Base-by-base conservation (phyloP, 2,888 invertebrate species). In the Caenorhabditis virilis region DNA sequence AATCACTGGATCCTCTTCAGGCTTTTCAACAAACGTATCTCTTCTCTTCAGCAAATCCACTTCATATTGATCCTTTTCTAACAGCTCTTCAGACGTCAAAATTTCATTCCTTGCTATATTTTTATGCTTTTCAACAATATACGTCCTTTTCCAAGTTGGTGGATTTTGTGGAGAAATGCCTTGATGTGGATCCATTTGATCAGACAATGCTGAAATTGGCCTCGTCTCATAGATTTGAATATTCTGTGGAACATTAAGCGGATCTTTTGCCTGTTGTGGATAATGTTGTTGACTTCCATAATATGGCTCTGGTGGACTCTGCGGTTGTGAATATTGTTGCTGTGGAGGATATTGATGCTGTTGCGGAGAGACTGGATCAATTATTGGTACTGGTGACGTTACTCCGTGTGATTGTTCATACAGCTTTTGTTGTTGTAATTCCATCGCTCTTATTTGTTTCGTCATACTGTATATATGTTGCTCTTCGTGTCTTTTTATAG, bases 11-110 rank as follows among this genome's bases (percentile, higher is more conserved):
- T 57, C 54, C 9, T 54, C 51, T 13, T 78, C 77, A 7, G 76
- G 73, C 45, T 74, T 74, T 57, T 82, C 81, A n/a, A 82, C 76
- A 56, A 82, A 82, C 0, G 78, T 77, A 35, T 78, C 78, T 18
- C 82, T 62, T 53, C 82, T 54, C 54, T 76, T 78, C 48, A 82
- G 50, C 22, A 83, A 42, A 53, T 82, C 83, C 33, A 82, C 72
- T n/a, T 83, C 78, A 51, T 78, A 80, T 20, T 61, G 68, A 16
- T 82, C 82, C 26, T 72, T 69, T 46, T 75, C 78, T 16, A 83
- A 67, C 0, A 83, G 36, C 51, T 83, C 82, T 7, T 78, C 79
- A 27, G 80, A 79, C 2, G 73, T 77, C 26, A 80, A 48, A 41
- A 83, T 83, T 60, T 79, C 78, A 56, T 83, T 83, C 49, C 78